Evolutionary conservation across 2,797 vertebrate species (phyloP).

Genomic region (Pelochelys cantorii): DNA sequence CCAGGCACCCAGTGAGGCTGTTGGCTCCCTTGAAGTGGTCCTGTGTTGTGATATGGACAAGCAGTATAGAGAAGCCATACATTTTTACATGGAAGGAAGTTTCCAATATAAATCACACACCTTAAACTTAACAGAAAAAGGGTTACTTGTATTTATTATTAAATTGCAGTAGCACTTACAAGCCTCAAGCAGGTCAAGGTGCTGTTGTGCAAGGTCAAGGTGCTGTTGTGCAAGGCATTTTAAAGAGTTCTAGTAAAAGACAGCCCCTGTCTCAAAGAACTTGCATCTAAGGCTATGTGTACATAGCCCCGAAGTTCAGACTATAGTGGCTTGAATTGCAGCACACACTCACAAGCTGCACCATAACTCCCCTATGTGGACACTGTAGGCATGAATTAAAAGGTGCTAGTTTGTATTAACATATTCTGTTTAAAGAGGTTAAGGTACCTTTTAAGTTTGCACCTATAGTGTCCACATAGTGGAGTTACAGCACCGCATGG

Average conservation of each 20-base stretch:
- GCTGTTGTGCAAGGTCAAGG: neutral
- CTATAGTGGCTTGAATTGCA: no score
- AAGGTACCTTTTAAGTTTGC: neutral
- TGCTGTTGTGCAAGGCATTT: neutral
- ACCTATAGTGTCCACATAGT: neutral
- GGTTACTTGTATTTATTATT: neutral
- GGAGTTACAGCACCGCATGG: neutral
- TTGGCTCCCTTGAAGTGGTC: no score
- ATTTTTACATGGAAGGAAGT: neutral
- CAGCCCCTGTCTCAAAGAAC: neutral
- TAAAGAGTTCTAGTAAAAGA: neutral
- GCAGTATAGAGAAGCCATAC: neutral
- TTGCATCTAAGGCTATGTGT: no score
- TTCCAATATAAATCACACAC: neutral
- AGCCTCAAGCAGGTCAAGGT: neutral
- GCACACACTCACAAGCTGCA: no score
- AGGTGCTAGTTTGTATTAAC: neutral
- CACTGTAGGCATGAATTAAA: neutral
- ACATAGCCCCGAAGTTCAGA: no score
- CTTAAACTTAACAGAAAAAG: neutral
- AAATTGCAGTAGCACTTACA: fast-evolving
- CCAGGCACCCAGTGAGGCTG: no score
- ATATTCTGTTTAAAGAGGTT: neutral
- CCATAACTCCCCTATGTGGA: neutral
- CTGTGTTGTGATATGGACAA: neutral